phyloP scores from a whole-genome alignment of 2,888 invertebrate genomes.

The Eustalomyia histrio region DNA sequence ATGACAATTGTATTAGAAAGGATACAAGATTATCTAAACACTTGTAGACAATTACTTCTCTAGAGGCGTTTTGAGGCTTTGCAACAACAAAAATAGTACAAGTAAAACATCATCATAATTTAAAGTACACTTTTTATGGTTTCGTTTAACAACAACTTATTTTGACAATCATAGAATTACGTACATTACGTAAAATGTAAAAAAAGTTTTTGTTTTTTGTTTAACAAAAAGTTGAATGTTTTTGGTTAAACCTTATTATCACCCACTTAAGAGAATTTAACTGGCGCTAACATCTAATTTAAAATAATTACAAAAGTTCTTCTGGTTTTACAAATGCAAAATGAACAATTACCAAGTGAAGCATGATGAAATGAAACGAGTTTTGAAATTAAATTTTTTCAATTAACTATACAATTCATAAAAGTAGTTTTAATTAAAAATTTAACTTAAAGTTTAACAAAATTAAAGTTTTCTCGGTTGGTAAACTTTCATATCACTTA shows the following conservation, averaged over 20 bases:
- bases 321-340: constrained; percentile 29
- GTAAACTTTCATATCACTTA: too few relatives aligned
- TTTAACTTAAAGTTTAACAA: too few relatives aligned
- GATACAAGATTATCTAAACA: constrained; percentile 10
- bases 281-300: constrained; percentile 60
- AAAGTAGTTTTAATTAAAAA: too few relatives aligned
- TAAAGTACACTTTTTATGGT: constrained; percentile 52
- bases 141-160: neutral
- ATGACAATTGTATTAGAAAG: constrained; percentile 36
- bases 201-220: constrained; percentile 29
- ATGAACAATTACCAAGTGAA: neutral
- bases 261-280: constrained; percentile 59
- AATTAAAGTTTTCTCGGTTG: too few relatives aligned
- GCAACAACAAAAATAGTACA: constrained; percentile 23
- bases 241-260: constrained; percentile 59
- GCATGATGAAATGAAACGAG: constrained; percentile 21
- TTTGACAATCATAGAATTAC: neutral
- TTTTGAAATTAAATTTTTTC: too few relatives aligned
- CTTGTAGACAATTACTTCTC: constrained; percentile 46
- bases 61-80: constrained; percentile 46
- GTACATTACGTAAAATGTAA: constrained; percentile 20
- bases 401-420: too few relatives aligned
- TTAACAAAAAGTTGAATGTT: constrained; percentile 26
- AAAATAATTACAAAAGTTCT: constrained; percentile 59
- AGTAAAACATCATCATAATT: constrained; percentile 35